phyloP scores from a whole-genome alignment of 1,140 invertebrate species.

The Harpegnathos saltator region DNA sequence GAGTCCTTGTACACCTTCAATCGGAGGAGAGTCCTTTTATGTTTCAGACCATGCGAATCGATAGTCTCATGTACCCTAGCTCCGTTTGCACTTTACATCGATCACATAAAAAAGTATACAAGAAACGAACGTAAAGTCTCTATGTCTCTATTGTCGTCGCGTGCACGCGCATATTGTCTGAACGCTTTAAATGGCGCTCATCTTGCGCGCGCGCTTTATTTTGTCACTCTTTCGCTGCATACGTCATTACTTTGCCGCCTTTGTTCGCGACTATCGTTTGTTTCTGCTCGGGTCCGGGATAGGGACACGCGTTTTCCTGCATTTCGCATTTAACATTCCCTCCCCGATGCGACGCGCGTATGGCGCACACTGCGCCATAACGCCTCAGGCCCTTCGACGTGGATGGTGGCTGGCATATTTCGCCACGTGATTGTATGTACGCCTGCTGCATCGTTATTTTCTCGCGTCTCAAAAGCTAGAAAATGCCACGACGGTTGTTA shows the following conservation, averaged over 20 bases:
- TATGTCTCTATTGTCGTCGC: neutral
- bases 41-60: neutral
- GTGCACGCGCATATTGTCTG: neutral
- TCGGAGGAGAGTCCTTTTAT: neutral
- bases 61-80: neutral
- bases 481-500: constrained; percentile 63
- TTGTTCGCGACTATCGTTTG: constrained; percentile 65
- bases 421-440: constrained; percentile 49
- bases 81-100: neutral
- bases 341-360: too few species aligned
- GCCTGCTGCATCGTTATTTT: constrained; percentile 72
- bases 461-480: constrained; percentile 56
- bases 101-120: neutral
- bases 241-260: constrained; percentile 62
- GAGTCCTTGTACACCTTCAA: neutral
- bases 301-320: constrained; percentile 33
- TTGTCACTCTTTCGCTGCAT: neutral
- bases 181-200: neutral
- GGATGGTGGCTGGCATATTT: constrained; percentile 6
- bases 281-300: constrained; percentile 49
- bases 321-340: constrained; percentile 61
- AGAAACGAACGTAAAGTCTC: neutral
- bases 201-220: constrained; percentile 1
- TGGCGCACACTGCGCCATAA: neutral
- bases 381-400: constrained; percentile 42